Evolutionary conservation across 2,797 vertebrate species (phyloP), one percentile per base, ranked within the genome.

Genomic region (Coreius guichenoti): DNA sequence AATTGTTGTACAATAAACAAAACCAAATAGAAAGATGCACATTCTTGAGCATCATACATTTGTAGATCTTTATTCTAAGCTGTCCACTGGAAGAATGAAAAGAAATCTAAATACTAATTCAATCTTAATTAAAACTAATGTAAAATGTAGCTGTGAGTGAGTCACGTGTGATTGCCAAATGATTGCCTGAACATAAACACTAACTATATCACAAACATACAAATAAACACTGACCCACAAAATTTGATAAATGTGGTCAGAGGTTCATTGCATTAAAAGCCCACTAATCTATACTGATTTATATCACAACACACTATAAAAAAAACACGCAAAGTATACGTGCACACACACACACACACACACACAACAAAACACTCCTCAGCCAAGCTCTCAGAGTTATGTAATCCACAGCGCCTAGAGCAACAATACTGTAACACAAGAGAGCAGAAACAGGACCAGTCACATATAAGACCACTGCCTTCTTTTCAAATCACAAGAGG

Each of bases 361-460:
- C 65, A 69, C 31, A 39, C 33, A 65, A 65, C 51, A 31, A 75
- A 12, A 76, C 17, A 17, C 23, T 19, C n/a, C 36, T 31, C 9
- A 73, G 54, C 54, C 43, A 29, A 61, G 36, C 47, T 43, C 58
- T 72, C 21, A 1, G 19, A 16, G 54, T 72, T 73, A 73, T 47
- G 12, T 73, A 72, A 82, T 73, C 21, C 14, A 72, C 9, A 72
- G 11, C 13, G n/a, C 36, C 69, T 58, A 29, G 16, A 65, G 51
- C 80, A 73, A 73, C 16, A 73, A 33, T 26, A 14, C 54, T 31
- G 49, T 82, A 26, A 82, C 69, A 72, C 69, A 82, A 73, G 0
- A 47, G 16, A 73, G 12, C 68, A 45, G 33, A 73, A 72, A 29
- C 49, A 72, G 17, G 49, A 45, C 21, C 49, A 29, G 51, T 47